A percentile compares a stretch with the other conserved stretches of the same genome.
Conservation (phyloP, 2,888 invertebrate species). For the Entomobrya proxima region DNA sequence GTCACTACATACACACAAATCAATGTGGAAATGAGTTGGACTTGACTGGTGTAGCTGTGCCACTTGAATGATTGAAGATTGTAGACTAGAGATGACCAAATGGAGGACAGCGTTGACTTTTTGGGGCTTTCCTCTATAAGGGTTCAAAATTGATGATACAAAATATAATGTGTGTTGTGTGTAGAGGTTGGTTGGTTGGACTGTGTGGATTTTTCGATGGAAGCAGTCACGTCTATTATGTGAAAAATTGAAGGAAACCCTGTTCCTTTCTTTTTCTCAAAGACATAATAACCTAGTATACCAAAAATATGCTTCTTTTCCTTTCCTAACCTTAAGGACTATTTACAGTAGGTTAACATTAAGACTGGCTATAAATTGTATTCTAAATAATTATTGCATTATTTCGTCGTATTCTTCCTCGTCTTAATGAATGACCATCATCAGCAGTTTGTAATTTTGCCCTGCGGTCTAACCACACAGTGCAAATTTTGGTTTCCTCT, state of each 20-base stretch:
- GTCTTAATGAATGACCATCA: neutral
- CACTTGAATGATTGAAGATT: no score
- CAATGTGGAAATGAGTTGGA: no score
- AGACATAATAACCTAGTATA: neutral
- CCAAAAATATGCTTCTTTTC: constrained; percentile 25
- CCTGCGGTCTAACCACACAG: neutral
- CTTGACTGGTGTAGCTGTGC: no score
- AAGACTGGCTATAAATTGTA: neutral
- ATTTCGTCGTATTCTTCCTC: neutral
- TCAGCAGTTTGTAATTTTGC: neutral
- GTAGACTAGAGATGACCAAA: no score
- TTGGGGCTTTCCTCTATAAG: no score
- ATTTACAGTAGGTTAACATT: neutral
- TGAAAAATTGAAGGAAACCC: constrained; percentile 28
- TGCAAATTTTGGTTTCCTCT: neutral
- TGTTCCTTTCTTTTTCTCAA: constrained; percentile 1
- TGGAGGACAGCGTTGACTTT: no score
- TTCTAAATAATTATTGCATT: constrained; percentile 14
- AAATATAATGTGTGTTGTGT: neutral
- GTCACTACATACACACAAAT: neutral
- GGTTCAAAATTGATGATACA: neutral
- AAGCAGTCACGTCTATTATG: constrained; percentile 6
- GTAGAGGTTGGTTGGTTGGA: neutral
- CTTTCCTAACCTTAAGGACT: neutral
- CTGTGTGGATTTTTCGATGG: neutral